These are phyloP conservation scores for Dendrolimus kikuchii DNA, from an alignment of 1,140 invertebrate species.

Conservation along the genomic window DNA sequence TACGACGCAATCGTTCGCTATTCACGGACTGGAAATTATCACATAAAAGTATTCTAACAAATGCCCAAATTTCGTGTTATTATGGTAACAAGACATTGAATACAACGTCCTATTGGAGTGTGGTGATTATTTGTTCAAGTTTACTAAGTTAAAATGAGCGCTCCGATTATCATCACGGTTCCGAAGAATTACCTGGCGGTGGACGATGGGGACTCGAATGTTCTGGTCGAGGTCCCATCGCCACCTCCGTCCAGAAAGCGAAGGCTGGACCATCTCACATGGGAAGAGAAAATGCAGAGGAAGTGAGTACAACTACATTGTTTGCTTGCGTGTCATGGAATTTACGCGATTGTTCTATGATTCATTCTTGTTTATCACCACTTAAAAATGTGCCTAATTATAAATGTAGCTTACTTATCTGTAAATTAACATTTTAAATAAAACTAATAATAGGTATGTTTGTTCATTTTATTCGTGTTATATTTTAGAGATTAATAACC, in stretches of 20 bases:
- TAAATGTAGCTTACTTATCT: neutral
- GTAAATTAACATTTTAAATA: too few species aligned
- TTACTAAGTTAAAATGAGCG: constrained; percentile 47
- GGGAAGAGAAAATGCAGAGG: constrained; percentile 87
- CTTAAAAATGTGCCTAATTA: neutral
- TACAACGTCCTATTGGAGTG: constrained; percentile 27
- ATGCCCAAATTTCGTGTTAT: constrained; percentile 21
- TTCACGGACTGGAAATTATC: constrained; percentile 36
- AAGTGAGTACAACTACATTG: constrained; percentile 76
- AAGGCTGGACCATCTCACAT: constrained; percentile 83
- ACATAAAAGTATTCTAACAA: constrained; percentile 40
- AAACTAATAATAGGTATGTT: too few species aligned
- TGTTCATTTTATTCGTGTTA: too few species aligned
- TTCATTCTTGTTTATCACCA: neutral
- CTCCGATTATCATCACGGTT: constrained; percentile 69
- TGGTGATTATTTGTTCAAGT: constrained; percentile 17
- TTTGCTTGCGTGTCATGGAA: constrained; percentile 33
- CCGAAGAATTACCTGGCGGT: constrained; percentile 72
- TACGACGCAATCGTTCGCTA: constrained; percentile 46
- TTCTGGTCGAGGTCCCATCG: constrained; percentile 56
- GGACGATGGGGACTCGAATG: constrained; percentile 59
- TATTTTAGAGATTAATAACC: too few species aligned
- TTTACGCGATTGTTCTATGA: constrained; percentile 3
- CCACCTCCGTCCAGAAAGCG: constrained; percentile 75
- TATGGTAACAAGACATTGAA: constrained; percentile 26